Evolutionary conservation across 2,797 vertebrate species (phyloP), one percentile per base, ranked within the genome.

Genomic region (Rhynchonycteris naso): DNA sequence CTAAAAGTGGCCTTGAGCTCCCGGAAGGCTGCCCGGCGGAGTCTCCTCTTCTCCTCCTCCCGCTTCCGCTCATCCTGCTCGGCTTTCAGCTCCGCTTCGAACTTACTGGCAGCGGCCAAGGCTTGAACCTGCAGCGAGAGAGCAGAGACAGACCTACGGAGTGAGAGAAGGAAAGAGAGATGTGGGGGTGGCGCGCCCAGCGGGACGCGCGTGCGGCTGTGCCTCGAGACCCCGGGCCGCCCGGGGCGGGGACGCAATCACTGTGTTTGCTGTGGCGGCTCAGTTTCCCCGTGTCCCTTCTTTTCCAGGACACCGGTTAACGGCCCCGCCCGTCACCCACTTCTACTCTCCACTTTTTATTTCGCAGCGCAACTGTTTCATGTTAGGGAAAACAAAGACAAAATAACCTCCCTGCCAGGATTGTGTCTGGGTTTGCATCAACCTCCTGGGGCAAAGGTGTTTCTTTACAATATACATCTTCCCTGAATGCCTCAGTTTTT

Each of bases 41-140:
- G 98, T 95, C 98, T 99, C 96, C 98, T 98, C 59, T 99, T 99
- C 97, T 98, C 98, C 86, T 99, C 99, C 97, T 99, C 98, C 33
- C 98, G 98, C 97, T 99, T 99, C 54, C 98, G 98, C 75, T 99
- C 99, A 3, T 99, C 99, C 90, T 99, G 99, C 96, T 99, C 99
- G 43, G 99, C 99, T 92, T 98, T 99, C 89, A 99, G 99, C 97
- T 99, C 99, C 0, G 99, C 99, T 98, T 99, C 99, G 96, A 99
- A 99, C 95, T 98, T 99, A 97, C 99, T 99, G 97, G 99, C 98
- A 69, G 98, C 98, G 35, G 99, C 98, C 92, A 99, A 98, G 78
- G 99, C 99, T 98, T 99, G 99, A 91, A 98, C 99, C 99, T 99
- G 98, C 28, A 88, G 72, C 72, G 82, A 22, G 96, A 81, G 5